These are phyloP conservation scores for Beroe forskalii DNA, from an alignment of 37 sponge, comb jelly and placozoan species.

Conservation along the genomic window DNA sequence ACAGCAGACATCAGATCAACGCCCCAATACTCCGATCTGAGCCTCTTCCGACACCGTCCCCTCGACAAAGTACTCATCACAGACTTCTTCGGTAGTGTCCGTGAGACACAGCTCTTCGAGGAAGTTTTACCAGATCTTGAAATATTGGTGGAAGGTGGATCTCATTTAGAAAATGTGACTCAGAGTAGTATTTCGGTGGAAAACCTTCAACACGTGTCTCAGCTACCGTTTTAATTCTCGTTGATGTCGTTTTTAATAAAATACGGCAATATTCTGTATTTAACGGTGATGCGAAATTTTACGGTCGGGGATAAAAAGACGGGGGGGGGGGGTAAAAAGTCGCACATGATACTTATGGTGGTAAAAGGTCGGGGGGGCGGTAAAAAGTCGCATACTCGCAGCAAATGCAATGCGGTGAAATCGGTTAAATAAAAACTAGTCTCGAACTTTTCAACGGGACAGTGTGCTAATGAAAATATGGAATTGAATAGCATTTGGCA, in stretches of 20 bases:
- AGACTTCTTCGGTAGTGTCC: conserved; percentile 93
- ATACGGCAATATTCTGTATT: neutral
- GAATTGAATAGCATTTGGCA: no score
- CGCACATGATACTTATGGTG: no score
- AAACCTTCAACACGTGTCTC: neutral
- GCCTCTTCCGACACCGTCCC: neutral
- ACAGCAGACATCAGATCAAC: conserved; percentile 55
- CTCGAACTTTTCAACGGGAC: no score
- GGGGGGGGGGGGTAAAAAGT: no score
- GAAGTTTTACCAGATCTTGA: neutral
- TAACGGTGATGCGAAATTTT: no score
- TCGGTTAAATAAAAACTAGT: no score
- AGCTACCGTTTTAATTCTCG: conserved; percentile 1
- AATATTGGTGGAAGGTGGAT: neutral
- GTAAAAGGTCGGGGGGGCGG: no score
- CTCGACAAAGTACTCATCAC: conserved; percentile 76
- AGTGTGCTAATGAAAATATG: no score
- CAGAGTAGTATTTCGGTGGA: neutral
- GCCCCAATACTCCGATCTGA: conserved; percentile 41
- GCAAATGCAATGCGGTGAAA: no score
- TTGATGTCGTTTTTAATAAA: neutral
- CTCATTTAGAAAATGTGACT: neutral
- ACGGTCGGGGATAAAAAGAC: no score
- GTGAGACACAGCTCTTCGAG: conserved; percentile 73
- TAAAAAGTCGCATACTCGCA: no score